A percentile compares a stretch with the other conserved stretches of the same genome.
phyloP scores from a whole-genome alignment of 2,113 vertebrate species.

The Mirza zaza region DNA sequence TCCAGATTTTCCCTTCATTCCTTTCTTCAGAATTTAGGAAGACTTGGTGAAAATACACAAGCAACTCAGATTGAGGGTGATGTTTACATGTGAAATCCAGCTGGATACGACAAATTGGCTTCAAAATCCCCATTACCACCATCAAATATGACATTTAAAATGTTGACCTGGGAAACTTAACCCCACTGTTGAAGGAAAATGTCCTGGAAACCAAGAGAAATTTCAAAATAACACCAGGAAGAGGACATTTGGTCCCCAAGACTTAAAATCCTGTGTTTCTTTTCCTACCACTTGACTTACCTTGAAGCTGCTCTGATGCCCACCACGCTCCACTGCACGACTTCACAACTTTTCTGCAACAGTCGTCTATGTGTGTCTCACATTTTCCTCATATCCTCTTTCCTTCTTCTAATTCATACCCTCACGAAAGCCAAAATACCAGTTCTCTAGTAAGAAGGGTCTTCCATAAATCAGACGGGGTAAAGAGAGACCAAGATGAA shows the following conservation, averaged over 20 bases:
- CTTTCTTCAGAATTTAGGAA: not conserved
- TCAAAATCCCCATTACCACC: not conserved
- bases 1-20: not conserved
- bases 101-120: not conserved
- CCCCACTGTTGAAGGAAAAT: not conserved
- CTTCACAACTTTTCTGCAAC: not conserved
- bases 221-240: not conserved
- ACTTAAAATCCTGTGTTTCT: not conserved
- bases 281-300: not conserved
- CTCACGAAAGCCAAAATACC: not conserved
- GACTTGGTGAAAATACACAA: not conserved
- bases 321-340: rapidly evolving
- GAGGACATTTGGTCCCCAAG: not conserved
- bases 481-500: not conserved
- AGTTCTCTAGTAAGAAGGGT: not conserved
- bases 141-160: not conserved
- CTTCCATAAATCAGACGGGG: not conserved
- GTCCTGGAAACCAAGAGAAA: not conserved
- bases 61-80: not conserved
- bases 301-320: not conserved
- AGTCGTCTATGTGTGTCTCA: not conserved
- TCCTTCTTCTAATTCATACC: not conserved
- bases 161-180: not conserved
- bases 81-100: not conserved
- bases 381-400: not conserved